Conservation (phyloP, 2,113 vertebrate species). For the Pitta sordida region DNA sequence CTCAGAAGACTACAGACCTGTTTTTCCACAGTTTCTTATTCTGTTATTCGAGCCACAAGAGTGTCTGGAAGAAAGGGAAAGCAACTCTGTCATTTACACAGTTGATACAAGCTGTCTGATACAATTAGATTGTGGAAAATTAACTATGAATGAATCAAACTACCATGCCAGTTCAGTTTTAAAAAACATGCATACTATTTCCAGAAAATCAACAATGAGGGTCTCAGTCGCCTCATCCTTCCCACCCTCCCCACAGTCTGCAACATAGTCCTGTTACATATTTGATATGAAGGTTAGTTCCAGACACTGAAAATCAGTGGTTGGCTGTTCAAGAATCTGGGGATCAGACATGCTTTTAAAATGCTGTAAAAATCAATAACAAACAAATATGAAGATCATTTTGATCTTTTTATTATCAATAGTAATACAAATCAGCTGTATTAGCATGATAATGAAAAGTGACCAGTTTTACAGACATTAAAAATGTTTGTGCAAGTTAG, state of each 20-base stretch:
- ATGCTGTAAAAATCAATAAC: not conserved
- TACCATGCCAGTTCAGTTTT: not conserved
- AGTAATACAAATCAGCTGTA: slow-evolving; percentile 49
- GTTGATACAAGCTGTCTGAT: not conserved
- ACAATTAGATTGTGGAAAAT: not conserved
- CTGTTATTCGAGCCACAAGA: not conserved
- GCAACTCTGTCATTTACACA: not conserved
- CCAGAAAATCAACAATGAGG: not conserved
- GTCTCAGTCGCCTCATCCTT: not conserved
- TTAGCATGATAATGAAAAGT: slow-evolving; percentile 56
- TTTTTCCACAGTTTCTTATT: not conserved
- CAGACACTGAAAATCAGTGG: not conserved
- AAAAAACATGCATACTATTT: not conserved
- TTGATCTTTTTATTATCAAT: slow-evolving; percentile 65
- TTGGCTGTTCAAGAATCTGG: not conserved
- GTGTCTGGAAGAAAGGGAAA: not conserved
- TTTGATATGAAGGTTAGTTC: not conserved
- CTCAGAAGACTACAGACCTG: not conserved
- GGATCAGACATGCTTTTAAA: not conserved
- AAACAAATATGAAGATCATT: not conserved
- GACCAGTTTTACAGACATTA: slow-evolving; percentile 25
- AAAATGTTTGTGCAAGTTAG: slow-evolving; percentile 40
- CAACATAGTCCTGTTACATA: not conserved
- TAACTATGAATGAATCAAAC: not conserved
- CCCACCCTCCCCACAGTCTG: not conserved